These are phyloP conservation scores for Synanthedon tipuliformis DNA, from an alignment of 2,888 invertebrate species.

Conservation along the genomic window DNA sequence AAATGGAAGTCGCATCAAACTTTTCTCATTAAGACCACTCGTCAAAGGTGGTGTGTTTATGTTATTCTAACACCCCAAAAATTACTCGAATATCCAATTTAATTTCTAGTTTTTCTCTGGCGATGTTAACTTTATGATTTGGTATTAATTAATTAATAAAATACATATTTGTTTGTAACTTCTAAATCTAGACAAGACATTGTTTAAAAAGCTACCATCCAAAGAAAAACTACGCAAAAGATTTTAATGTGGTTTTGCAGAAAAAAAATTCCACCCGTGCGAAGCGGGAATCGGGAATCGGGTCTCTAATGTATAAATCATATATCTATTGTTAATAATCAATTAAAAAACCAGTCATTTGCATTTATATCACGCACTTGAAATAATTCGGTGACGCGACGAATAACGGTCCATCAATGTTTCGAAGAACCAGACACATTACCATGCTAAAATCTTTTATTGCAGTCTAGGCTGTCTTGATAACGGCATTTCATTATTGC, in stretches of 20 bases:
- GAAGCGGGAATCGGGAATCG: too few species aligned
- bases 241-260: too few species aligned
- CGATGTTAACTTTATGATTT: too few species aligned
- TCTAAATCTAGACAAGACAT: too few species aligned
- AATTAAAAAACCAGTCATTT: slow-evolving; percentile 11
- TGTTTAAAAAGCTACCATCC: too few species aligned
- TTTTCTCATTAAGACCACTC: slow-evolving; percentile 67
- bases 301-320: too few species aligned
- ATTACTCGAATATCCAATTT: slow-evolving; percentile 18
- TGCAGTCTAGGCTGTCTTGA: slow-evolving; percentile 23
- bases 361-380: slow-evolving; percentile 40
- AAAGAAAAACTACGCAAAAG: too few species aligned
- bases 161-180: too few species aligned
- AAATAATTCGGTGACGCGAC: slow-evolving; percentile 32
- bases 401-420: slow-evolving; percentile 44
- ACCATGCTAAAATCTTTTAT: slow-evolving; percentile 37
- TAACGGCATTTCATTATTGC: slow-evolving; percentile 22
- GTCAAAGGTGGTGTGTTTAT: slow-evolving; percentile 63
- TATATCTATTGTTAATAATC: too few species aligned
- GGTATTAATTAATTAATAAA: too few species aligned
- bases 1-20: slow-evolving; percentile 64
- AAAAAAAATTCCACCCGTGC: too few species aligned
- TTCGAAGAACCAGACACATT: slow-evolving; percentile 24
- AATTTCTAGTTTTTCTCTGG: too few species aligned
- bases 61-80: slow-evolving; percentile 48